These are phyloP conservation scores for Hozukius guyotensis DNA, from an alignment of 2,797 vertebrate genomes.

Conservation along the genomic window DNA sequence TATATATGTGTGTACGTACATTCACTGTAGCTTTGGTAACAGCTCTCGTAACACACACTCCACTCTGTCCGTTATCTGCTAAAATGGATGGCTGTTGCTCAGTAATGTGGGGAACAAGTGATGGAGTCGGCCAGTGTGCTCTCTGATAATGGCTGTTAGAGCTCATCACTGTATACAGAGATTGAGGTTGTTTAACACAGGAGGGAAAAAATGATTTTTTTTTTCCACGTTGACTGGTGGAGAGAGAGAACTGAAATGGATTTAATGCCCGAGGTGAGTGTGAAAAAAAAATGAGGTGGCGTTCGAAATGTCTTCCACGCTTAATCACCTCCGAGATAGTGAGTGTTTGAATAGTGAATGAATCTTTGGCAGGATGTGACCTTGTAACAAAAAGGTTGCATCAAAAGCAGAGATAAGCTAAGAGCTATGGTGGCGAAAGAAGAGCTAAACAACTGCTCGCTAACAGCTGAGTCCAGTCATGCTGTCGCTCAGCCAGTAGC, in stretches of 20 bases:
- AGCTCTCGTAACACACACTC: background rate
- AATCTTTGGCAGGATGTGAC: background rate
- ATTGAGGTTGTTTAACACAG: slow-evolving; percentile 26
- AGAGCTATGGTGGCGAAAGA: background rate
- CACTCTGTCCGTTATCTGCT: slow-evolving; percentile 43
- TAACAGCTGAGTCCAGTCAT: slow-evolving; percentile 32
- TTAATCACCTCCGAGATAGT: slow-evolving; percentile 18
- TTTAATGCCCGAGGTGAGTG: slow-evolving; percentile 6
- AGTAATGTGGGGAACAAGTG: slow-evolving; percentile 20
- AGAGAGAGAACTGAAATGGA: background rate
- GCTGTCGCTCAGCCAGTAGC: background rate
- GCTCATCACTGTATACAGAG: slow-evolving; percentile 31
- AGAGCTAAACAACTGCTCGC: slow-evolving; percentile 41
- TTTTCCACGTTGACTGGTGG: background rate
- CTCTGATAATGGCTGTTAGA: slow-evolving; percentile 43
- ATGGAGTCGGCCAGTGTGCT: slow-evolving; percentile 18
- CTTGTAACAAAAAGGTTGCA: background rate
- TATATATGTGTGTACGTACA: slow-evolving; percentile 15
- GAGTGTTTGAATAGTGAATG: slow-evolving; percentile 6
- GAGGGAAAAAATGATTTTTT: background rate
- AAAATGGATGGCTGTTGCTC: slow-evolving; percentile 46
- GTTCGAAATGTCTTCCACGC: background rate
- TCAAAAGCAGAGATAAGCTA: background rate
- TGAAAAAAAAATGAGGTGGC: slow-evolving; percentile 24
- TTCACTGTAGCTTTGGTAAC: slow-evolving; percentile 1